Percentiles rank a stretch among this genome's conserved stretches.
Conservation (phyloP, 35 echinoderm and acorn worm genomes). For the Nesometra sesokonis region DNA sequence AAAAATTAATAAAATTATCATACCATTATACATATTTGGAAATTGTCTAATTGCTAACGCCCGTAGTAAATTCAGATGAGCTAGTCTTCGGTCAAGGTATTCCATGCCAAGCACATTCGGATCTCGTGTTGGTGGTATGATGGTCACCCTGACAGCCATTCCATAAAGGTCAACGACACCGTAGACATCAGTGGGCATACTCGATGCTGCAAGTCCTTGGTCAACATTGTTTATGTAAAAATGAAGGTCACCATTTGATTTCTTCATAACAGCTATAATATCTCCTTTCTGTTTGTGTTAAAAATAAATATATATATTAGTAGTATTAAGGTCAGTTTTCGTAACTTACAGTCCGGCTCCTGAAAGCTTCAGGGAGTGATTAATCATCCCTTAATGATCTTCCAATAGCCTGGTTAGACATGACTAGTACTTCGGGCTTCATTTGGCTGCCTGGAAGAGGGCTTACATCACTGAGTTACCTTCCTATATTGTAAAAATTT, state of each 20-base stretch:
- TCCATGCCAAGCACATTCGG: not conserved
- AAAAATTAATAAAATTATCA: not conserved
- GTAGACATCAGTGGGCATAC: conserved; percentile 45
- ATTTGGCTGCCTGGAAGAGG: too few relatives aligned
- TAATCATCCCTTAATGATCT: too few relatives aligned
- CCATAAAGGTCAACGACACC: conserved; percentile 96
- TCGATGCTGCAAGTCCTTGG: conserved; percentile 64
- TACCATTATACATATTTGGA: not conserved
- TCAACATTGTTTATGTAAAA: conserved; percentile 93
- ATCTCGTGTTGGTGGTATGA: not conserved
- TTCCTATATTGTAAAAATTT: too few relatives aligned
- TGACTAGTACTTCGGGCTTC: not conserved
- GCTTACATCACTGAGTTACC: too few relatives aligned
- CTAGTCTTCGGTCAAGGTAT: not conserved
- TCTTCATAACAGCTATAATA: conserved; percentile 61
- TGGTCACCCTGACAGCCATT: conserved; percentile 63
- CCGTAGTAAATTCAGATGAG: not conserved
- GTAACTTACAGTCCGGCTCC: too few relatives aligned
- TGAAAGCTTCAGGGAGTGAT: too few relatives aligned
- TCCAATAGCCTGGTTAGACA: too few relatives aligned
- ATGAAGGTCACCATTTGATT: conserved; percentile 70
- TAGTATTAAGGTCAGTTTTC: too few relatives aligned
- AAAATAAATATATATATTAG: too few relatives aligned
- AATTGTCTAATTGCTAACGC: not conserved
- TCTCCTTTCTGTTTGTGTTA: conserved; percentile 57